Evolutionary conservation across 1,140 invertebrate genomes (phyloP).

Genomic region (Euborellia annulipes): DNA sequence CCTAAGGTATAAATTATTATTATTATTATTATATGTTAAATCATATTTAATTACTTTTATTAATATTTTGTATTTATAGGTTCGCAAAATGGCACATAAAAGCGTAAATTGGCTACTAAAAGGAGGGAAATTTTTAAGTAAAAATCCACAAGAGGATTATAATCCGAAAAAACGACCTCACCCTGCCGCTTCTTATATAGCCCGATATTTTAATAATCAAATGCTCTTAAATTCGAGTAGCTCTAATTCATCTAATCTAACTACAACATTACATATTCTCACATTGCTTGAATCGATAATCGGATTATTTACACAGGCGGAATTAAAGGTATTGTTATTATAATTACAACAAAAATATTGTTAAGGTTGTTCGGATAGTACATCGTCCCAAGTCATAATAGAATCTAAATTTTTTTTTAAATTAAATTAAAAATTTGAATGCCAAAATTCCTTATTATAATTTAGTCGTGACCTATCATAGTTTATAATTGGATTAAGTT

Average conservation of each 20-base stretch:
- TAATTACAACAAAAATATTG: too few relatives aligned
- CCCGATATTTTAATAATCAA: constrained; percentile 57
- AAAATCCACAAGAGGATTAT: too few relatives aligned
- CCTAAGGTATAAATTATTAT: constrained; percentile 60
- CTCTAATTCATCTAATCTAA: constrained; percentile 23
- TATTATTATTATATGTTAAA: constrained; percentile 9
- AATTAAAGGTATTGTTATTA: constrained; percentile 66
- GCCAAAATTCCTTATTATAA: too few relatives aligned
- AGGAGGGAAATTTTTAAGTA: too few relatives aligned
- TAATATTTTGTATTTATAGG: constrained; percentile 26
- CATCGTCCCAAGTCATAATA: too few relatives aligned
- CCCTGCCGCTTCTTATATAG: constrained; percentile 52
- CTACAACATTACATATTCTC: constrained; percentile 58
- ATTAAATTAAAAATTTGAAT: too few relatives aligned
- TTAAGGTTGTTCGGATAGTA: too few relatives aligned
- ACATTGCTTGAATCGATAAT: constrained; percentile 62
- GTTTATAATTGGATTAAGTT: too few relatives aligned
- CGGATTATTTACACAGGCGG: constrained; percentile 48
- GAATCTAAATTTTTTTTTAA: too few relatives aligned
- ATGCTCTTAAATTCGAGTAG: constrained; percentile 22
- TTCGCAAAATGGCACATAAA: constrained; percentile 72
- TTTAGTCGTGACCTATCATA: too few relatives aligned
- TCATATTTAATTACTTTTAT: background rate
- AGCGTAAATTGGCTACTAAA: too few relatives aligned
- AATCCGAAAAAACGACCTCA: constrained; percentile 32